These are phyloP conservation scores for Bungarus multicinctus DNA, from an alignment of 2,113 vertebrate species.

Conservation along the genomic window DNA sequence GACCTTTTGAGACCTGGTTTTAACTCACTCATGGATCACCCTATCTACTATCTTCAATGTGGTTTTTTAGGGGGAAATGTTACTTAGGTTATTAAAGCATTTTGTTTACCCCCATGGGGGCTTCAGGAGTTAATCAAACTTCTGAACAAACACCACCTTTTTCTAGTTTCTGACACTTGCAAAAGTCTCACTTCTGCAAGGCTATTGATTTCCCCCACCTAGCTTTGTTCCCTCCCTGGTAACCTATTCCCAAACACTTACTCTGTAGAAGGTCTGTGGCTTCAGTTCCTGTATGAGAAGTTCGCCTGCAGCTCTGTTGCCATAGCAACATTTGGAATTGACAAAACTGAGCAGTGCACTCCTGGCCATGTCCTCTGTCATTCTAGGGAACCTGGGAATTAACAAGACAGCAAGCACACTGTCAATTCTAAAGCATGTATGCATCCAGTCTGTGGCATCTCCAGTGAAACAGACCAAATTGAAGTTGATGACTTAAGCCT, in stretches of 20 bases:
- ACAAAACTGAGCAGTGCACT: slow-evolving; percentile 76
- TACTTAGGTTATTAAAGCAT: background rate
- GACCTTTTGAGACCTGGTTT: background rate
- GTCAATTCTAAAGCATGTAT: background rate
- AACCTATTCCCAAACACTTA: slow-evolving; percentile 39
- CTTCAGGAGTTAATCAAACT: background rate
- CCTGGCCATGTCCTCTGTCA: slow-evolving; percentile 76
- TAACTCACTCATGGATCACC: background rate
- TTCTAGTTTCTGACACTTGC: background rate
- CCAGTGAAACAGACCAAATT: background rate
- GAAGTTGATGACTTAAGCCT: background rate
- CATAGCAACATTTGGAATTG: slow-evolving; percentile 74
- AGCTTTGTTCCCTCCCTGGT: background rate
- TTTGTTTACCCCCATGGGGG: background rate
- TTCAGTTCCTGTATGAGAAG: slow-evolving; percentile 73
- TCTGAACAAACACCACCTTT: background rate
- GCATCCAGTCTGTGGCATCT: background rate
- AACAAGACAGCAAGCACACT: background rate
- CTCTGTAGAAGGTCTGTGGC: slow-evolving; percentile 73
- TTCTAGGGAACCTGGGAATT: slow-evolving; percentile 64
- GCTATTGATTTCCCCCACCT: background rate
- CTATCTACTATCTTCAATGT: background rate
- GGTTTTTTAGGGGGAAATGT: background rate
- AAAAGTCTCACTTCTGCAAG: background rate
- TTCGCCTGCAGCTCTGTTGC: slow-evolving; percentile 69